Evolutionary conservation across 1,140 invertebrate species (phyloP).

Genomic region (Lineus longissimus): DNA sequence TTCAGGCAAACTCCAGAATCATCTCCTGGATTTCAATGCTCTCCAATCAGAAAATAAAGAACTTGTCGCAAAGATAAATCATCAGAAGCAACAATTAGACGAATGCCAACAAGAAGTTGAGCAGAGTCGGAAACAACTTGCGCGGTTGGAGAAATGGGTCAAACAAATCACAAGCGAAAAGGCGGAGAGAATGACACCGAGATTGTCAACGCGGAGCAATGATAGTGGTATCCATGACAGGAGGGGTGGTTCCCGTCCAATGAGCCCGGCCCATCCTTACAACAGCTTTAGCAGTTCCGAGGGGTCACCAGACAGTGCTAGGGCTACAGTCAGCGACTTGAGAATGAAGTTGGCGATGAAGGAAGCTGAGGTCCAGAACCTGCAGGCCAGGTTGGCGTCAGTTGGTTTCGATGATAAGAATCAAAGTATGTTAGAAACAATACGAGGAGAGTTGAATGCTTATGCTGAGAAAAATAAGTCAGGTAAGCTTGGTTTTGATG

Average conservation of each 20-base stretch:
- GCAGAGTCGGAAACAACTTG: conserved; percentile 31
- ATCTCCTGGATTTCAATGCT: conserved; percentile 21
- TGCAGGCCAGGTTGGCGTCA: conserved; percentile 23
- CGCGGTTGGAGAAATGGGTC: conserved; percentile 34
- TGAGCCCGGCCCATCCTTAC: conserved; percentile 7
- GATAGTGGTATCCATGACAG: background rate
- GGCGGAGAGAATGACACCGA: background rate
- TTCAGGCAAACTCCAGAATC: conserved; percentile 25
- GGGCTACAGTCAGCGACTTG: conserved; percentile 26
- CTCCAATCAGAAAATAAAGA: conserved; percentile 29
- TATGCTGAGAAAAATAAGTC: conserved; percentile 28
- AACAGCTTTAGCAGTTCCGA: background rate
- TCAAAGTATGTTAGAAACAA: conserved; percentile 20
- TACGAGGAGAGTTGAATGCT: conserved; percentile 32
- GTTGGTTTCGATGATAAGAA: too few relatives aligned
- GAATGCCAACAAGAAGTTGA: conserved; percentile 36
- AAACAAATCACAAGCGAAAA: conserved; percentile 26
- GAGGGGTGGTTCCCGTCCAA: background rate
- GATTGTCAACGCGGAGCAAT: conserved; percentile 5
- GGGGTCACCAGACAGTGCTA: conserved; percentile 18
- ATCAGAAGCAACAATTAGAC: conserved; percentile 24
- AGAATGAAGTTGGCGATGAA: conserved; percentile 40
- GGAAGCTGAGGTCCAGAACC: conserved; percentile 42
- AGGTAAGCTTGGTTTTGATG: background rate
- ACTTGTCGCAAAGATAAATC: conserved; percentile 21